phyloP scores from a whole-genome alignment of 1,140 invertebrate genomes.

The Lutraria rhynchaena region DNA sequence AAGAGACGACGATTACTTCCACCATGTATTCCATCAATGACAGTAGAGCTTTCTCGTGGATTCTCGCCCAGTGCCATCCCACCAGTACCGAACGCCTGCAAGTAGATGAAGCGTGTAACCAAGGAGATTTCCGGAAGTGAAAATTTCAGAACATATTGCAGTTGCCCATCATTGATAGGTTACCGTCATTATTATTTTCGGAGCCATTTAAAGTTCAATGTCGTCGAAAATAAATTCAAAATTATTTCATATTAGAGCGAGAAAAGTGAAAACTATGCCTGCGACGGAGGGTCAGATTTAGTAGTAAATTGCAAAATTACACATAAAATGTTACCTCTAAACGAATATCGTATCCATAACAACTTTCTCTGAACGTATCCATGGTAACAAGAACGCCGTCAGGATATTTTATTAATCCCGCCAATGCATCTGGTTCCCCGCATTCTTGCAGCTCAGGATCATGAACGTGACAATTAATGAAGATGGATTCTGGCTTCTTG shows the following conservation, averaged over 20 bases:
- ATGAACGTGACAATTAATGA: slow-evolving; percentile 66
- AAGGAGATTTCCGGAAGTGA: too few species aligned
- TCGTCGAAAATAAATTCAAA: too few species aligned
- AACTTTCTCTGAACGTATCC: slow-evolving; percentile 63
- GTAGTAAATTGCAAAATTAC: too few species aligned
- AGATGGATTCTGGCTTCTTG: slow-evolving; percentile 65
- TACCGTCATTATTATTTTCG: too few species aligned
- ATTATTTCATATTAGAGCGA: too few species aligned
- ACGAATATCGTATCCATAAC: slow-evolving; percentile 72
- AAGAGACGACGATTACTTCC: slow-evolving; percentile 22
- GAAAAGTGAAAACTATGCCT: too few species aligned
- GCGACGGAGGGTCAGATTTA: too few species aligned
- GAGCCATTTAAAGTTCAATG: too few species aligned
- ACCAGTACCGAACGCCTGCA: slow-evolving; percentile 63
- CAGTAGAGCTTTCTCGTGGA: slow-evolving; percentile 54
- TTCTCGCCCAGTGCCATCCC: slow-evolving; percentile 63
- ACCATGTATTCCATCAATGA: slow-evolving; percentile 40
- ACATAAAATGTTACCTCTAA: slow-evolving; percentile 66
- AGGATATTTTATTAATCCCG: slow-evolving; percentile 67
- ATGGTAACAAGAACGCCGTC: slow-evolving; percentile 64
- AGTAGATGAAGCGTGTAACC: neutral
- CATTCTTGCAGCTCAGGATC: slow-evolving; percentile 60
- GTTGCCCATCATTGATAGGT: too few species aligned
- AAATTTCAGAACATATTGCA: too few species aligned
- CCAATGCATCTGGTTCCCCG: slow-evolving; percentile 63